Evolutionary conservation across 2,888 invertebrate genomes (phyloP).

Genomic region (Cylloceria caligata): DNA sequence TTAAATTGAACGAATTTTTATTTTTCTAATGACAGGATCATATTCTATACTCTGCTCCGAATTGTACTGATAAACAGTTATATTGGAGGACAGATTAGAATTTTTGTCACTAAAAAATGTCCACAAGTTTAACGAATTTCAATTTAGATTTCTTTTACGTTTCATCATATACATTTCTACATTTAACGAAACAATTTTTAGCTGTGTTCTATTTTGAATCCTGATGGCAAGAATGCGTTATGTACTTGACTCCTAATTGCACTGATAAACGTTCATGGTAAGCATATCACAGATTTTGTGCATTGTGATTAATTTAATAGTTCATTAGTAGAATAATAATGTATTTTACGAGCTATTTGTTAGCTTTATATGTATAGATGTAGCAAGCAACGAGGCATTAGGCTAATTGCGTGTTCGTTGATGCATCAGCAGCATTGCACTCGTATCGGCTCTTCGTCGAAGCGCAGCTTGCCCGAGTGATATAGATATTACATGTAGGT

Average conservation of each 20-base stretch:
- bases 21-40: neutral
- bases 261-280: constrained; percentile 54
- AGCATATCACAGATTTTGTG: no score
- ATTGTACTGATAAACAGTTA: constrained; percentile 56
- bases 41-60: constrained; percentile 2
- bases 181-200: no score
- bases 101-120: no score
- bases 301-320: constrained; percentile 58
- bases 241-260: constrained; percentile 41
- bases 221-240: neutral
- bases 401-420: constrained; percentile 61
- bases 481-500: constrained; percentile 8
- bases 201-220: no score
- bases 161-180: no score
- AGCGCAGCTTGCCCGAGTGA: constrained; percentile 35
- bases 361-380: constrained; percentile 12
- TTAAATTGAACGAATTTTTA: neutral
- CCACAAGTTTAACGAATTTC: neutral
- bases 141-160: no score
- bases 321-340: constrained; percentile 62
- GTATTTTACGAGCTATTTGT: constrained; percentile 29
- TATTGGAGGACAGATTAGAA: constrained; percentile 30
- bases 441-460: constrained; percentile 40
- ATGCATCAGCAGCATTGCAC: constrained; percentile 28
- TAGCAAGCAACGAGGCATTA: constrained; percentile 48